A percentile compares a stretch with the other conserved stretches of the same genome.
Conservation (phyloP, 2,797 vertebrate genomes). For the Acropternis orthonyx region DNA sequence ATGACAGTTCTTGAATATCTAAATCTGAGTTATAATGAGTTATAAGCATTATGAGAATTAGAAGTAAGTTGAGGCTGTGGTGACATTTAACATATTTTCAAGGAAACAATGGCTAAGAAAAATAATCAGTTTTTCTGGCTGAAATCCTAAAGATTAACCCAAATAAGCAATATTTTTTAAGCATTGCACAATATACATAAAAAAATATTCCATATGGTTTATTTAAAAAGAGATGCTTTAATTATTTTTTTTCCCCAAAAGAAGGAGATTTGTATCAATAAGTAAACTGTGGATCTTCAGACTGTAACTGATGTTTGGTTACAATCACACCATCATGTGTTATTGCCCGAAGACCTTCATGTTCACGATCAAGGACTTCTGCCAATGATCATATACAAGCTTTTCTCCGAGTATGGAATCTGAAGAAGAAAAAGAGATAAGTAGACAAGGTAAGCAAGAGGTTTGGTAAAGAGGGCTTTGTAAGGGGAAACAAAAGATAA, state of each 20-base stretch:
- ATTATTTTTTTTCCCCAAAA: background rate
- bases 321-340: background rate
- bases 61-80: background rate
- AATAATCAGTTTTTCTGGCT: background rate
- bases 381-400: background rate
- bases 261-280: background rate
- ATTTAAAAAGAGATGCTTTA: background rate
- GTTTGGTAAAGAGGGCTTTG: background rate
- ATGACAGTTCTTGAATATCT: background rate
- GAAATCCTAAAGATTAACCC: background rate
- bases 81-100: background rate
- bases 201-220: background rate
- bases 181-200: background rate
- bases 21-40: background rate
- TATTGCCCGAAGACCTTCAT: background rate
- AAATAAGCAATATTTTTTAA: background rate
- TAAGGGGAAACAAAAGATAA: background rate
- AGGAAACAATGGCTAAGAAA: background rate
- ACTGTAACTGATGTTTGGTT: background rate
- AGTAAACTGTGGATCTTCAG: background rate
- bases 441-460: background rate
- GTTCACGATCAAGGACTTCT: background rate
- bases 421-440: background rate
- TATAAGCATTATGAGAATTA: background rate
- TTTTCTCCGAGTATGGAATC: background rate